A percentile compares a stretch with the other conserved stretches of the same genome.
Conservation (phyloP, 2,113 vertebrate species). For the Anoplopoma fimbria region DNA sequence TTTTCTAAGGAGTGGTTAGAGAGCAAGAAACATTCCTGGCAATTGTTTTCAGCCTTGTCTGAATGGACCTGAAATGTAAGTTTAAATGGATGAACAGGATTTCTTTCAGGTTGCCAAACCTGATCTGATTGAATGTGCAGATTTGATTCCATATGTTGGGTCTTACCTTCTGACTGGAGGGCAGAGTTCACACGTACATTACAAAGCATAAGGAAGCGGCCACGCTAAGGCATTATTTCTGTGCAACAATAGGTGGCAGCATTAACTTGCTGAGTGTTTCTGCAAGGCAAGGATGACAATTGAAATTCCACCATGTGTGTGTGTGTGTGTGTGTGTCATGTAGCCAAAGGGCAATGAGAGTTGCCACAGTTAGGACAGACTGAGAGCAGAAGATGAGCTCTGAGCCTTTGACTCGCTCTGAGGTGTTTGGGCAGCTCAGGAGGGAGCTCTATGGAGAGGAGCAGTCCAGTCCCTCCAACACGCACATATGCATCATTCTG, state of each 20-base stretch:
- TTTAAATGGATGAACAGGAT: not conserved
- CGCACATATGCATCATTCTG: conserved; percentile 87
- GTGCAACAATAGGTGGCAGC: conserved; percentile 69
- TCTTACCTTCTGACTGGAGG: fast-evolving
- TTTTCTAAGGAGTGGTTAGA: conserved; percentile 48
- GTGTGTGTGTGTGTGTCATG: not conserved
- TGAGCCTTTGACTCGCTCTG: conserved; percentile 75
- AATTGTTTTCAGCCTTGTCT: not conserved
- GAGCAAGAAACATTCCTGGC: conserved; percentile 28
- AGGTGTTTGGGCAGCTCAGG: conserved; percentile 86
- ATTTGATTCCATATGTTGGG: not conserved
- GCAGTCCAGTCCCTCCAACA: conserved; percentile 73
- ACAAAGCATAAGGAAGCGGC: not conserved
- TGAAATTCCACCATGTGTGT: conserved; percentile 11
- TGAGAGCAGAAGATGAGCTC: conserved; percentile 64
- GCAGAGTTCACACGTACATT: not conserved
- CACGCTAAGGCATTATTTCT: fast-evolving
- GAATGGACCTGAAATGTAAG: conserved; percentile 18
- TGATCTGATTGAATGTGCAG: not conserved
- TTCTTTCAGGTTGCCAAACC: not conserved
- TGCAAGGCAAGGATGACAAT: conserved; percentile 43
- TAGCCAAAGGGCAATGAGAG: not conserved
- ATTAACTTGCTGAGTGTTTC: conserved; percentile 35
- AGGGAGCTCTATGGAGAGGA: conserved; percentile 85
- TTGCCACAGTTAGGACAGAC: not conserved